Evolutionary conservation across 2,113 vertebrate species (phyloP).

Genomic region (Ctenomys sociabilis): DNA sequence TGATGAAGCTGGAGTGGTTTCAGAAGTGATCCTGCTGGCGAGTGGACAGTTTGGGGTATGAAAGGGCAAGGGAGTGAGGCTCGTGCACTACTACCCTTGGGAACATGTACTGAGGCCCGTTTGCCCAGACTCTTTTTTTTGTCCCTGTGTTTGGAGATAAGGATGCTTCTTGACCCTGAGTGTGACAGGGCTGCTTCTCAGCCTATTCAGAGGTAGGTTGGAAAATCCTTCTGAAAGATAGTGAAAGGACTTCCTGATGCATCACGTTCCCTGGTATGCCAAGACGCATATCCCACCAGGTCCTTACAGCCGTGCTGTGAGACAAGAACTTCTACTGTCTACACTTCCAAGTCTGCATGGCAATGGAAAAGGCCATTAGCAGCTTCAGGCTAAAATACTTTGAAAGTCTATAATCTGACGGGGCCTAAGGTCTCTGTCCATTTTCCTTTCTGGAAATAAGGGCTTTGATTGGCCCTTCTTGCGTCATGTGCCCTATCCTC

Average conservation of each 20-base stretch:
- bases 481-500: background rate
- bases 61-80: background rate
- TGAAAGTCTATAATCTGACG: background rate
- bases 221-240: background rate
- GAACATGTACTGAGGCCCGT: background rate
- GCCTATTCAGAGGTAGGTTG: background rate
- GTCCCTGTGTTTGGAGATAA: background rate
- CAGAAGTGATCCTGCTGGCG: background rate
- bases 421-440: background rate
- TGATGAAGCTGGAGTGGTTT: background rate
- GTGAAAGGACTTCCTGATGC: background rate
- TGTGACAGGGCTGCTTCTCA: background rate
- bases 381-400: background rate
- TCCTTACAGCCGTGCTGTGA: background rate
- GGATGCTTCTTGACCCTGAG: background rate
- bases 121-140: background rate
- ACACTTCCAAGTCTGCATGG: accelerated
- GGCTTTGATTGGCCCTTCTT: background rate
- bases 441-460: background rate
- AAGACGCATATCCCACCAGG: background rate
- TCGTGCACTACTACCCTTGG: accelerated
- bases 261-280: background rate
- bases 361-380: background rate
- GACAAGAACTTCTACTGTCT: accelerated
- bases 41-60: background rate